These are phyloP conservation scores for Thumatha senex DNA, from an alignment of 2,888 invertebrate species.

Conservation along the genomic window DNA sequence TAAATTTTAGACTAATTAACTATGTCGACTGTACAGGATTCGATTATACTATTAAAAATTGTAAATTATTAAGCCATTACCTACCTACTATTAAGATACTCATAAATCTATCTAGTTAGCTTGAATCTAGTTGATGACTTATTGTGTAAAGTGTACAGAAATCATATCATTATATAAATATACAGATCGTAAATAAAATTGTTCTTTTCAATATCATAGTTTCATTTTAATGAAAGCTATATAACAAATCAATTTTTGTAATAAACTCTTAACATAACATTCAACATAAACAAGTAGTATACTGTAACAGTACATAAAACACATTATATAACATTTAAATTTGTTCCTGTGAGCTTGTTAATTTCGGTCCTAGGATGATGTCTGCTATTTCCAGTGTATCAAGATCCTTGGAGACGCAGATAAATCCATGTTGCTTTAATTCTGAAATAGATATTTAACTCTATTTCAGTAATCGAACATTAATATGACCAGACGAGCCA, in stretches of 20 bases:
- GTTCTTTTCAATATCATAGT: constrained; percentile 69
- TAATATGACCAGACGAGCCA: no score
- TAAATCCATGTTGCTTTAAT: constrained; percentile 63
- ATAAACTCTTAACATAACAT: constrained; percentile 4
- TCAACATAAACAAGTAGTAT: background rate
- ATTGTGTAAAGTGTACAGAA: constrained; percentile 80
- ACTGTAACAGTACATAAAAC: background rate
- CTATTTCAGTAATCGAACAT: no score
- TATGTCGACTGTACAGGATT: constrained; percentile 76
- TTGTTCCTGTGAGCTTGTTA: constrained; percentile 24
- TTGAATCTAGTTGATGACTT: constrained; percentile 79
- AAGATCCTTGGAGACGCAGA: constrained; percentile 52
- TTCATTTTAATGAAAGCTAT: constrained; percentile 37
- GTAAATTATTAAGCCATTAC: constrained; percentile 79
- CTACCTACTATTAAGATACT: constrained; percentile 76
- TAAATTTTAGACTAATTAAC: constrained; percentile 50
- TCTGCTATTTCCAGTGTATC: constrained; percentile 56
- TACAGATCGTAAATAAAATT: constrained; percentile 82
- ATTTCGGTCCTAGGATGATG: constrained; percentile 53
- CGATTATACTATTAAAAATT: constrained; percentile 68
- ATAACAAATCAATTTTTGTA: background rate
- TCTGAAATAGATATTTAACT: constrained; percentile 57
- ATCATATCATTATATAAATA: constrained; percentile 72
- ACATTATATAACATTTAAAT: constrained; percentile 14
- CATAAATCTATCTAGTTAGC: constrained; percentile 79